Evolutionary conservation across 2,113 vertebrate genomes (phyloP).

Genomic region (Garra rufa): DNA sequence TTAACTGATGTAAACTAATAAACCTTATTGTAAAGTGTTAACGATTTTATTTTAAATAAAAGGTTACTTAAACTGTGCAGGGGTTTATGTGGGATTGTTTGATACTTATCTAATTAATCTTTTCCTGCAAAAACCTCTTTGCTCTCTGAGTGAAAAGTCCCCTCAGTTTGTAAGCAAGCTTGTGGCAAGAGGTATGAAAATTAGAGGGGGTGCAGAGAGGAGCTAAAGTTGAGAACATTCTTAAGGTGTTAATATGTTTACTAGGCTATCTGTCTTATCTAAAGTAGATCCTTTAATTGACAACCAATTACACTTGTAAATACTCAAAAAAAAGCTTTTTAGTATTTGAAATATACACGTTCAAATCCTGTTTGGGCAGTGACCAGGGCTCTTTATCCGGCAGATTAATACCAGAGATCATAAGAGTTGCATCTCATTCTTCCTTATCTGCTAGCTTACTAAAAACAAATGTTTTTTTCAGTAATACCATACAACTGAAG

Average conservation of each 20-base stretch:
- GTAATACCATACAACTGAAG: too few species aligned
- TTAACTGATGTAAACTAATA: too few species aligned
- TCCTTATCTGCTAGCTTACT: neutral
- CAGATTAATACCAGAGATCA: neutral
- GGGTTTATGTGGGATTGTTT: neutral
- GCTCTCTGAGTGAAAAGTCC: neutral
- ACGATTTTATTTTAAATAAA: neutral
- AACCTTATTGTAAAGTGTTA: too few species aligned
- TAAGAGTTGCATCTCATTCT: neutral
- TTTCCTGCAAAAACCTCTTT: neutral
- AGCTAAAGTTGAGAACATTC: neutral
- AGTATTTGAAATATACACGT: neutral
- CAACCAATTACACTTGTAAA: neutral
- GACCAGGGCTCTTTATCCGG: neutral
- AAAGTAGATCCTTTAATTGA: neutral
- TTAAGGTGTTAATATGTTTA: neutral
- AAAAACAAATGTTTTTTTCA: neutral
- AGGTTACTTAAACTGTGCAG: neutral
- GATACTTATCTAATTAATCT: neutral
- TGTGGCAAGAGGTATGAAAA: neutral
- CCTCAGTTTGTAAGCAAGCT: too few species aligned
- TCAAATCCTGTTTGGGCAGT: neutral
- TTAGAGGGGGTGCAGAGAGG: neutral
- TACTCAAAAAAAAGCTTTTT: neutral
- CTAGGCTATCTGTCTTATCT: neutral